Conservation (phyloP, 1,140 invertebrate genomes). For the Phymastichus coffea region DNA sequence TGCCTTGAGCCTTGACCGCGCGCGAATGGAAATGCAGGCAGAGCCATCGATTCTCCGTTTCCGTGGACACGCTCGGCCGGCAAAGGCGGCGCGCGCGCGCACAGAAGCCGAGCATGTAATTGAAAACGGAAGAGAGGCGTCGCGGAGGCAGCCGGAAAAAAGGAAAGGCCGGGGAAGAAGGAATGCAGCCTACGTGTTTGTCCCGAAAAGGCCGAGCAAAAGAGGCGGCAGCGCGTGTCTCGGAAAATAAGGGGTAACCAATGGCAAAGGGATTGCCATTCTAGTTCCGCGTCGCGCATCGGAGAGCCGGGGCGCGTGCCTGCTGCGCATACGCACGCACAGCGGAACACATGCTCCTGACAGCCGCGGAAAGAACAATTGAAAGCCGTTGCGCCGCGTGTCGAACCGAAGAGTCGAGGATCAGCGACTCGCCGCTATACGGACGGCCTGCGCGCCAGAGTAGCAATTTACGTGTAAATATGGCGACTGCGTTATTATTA, state of each 20-base stretch:
- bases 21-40: too few species aligned
- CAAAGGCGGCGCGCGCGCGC: neutral
- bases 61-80: neutral
- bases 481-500: too few species aligned
- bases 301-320: neutral
- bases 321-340: too few species aligned
- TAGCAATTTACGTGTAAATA: too few species aligned
- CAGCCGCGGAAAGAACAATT: neutral
- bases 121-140: neutral
- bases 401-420: too few species aligned
- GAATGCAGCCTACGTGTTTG: slow-evolving; percentile 8
- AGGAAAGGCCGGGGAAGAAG: neutral
- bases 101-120: neutral
- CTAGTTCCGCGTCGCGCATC: slow-evolving; percentile 26
- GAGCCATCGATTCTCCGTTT: neutral
- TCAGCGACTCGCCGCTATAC: too few species aligned
- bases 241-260: slow-evolving; percentile 6
- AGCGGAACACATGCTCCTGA: slow-evolving; percentile 8
- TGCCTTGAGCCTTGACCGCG: too few species aligned
- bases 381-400: neutral
- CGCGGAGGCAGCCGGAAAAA: neutral
- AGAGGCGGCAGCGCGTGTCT: neutral
- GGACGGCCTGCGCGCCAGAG: too few species aligned
- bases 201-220: neutral
- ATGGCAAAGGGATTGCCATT: slow-evolving; percentile 19